A percentile compares a stretch with the other conserved stretches of the same genome.
phyloP scores from a whole-genome alignment of 2,113 vertebrate genomes.

The Greenwoodochromis staneri region DNA sequence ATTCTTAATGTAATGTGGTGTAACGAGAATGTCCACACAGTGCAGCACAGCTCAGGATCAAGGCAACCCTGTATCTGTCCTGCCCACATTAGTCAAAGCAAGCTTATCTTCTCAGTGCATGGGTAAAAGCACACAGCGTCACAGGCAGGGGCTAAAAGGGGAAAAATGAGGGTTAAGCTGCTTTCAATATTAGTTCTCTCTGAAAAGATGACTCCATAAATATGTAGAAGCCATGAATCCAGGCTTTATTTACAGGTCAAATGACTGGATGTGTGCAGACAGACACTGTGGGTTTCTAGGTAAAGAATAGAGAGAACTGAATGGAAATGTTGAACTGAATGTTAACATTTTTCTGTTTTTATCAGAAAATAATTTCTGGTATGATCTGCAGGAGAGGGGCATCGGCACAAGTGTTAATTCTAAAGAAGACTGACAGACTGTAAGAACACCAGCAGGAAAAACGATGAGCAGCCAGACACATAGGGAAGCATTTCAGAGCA shows the following conservation, averaged over 20 bases:
- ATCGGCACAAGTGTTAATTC: background rate
- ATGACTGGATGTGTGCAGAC: background rate
- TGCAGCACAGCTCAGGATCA: conserved; percentile 22
- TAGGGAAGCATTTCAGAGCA: background rate
- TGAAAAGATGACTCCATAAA: conserved; percentile 52
- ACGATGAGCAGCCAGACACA: background rate
- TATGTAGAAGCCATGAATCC: conserved; percentile 45
- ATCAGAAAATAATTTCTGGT: background rate
- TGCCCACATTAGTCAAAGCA: conserved; percentile 39
- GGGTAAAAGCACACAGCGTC: conserved; percentile 32
- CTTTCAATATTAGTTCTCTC: conserved; percentile 50
- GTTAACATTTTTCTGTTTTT: background rate
- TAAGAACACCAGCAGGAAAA: background rate
- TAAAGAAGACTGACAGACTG: background rate
- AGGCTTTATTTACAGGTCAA: conserved; percentile 44
- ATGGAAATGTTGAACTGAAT: background rate
- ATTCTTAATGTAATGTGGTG: background rate
- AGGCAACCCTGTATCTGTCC: conserved; percentile 37
- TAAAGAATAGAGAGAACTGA: background rate
- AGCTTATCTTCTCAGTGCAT: conserved; percentile 51
- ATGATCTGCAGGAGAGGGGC: background rate
- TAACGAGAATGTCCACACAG: background rate
- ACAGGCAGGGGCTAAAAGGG: conserved; percentile 41
- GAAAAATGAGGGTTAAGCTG: conserved; percentile 57
- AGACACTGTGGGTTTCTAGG: background rate